phyloP scores from a whole-genome alignment of 2,888 invertebrate genomes.

The Agrotis ipsilon region DNA sequence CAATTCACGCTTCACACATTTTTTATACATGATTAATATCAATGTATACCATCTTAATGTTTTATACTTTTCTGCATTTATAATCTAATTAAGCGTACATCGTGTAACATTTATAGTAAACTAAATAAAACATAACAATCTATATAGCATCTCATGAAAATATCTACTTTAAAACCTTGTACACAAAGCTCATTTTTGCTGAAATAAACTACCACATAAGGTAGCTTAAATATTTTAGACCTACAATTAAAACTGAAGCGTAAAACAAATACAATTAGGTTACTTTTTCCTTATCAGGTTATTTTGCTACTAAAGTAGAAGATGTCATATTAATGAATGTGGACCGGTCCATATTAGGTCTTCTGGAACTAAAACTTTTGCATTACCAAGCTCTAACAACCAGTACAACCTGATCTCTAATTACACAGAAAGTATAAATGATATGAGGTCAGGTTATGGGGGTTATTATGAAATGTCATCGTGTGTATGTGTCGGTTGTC shows the following conservation, averaged over 20 bases:
- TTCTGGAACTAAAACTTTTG: slow-evolving; percentile 27
- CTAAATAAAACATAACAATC: not conserved
- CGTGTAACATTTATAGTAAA: not conserved
- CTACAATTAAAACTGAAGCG: slow-evolving; percentile 5
- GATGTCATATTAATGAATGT: slow-evolving; percentile 37
- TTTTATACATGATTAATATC: slow-evolving; percentile 45
- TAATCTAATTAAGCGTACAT: slow-evolving; percentile 51
- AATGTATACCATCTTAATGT: slow-evolving; percentile 44
- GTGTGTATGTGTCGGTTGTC: not conserved
- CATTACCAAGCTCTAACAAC: slow-evolving; percentile 1
- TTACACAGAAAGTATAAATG: not conserved
- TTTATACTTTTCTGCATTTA: slow-evolving; percentile 59
- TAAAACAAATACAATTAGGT: fast-evolving
- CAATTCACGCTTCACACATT: slow-evolving; percentile 7
- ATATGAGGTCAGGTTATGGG: not conserved
- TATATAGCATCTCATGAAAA: not conserved
- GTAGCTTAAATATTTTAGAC: too few species aligned
- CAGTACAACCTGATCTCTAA: not conserved
- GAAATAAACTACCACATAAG: not conserved
- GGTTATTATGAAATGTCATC: too few species aligned
- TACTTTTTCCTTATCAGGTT: not conserved
- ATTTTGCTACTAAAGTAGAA: not conserved
- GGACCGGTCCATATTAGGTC: slow-evolving; percentile 20
- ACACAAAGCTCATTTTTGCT: not conserved
- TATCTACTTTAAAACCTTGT: not conserved